Conservation (phyloP, 2,888 invertebrate species). For the Athrips mouffetella region DNA sequence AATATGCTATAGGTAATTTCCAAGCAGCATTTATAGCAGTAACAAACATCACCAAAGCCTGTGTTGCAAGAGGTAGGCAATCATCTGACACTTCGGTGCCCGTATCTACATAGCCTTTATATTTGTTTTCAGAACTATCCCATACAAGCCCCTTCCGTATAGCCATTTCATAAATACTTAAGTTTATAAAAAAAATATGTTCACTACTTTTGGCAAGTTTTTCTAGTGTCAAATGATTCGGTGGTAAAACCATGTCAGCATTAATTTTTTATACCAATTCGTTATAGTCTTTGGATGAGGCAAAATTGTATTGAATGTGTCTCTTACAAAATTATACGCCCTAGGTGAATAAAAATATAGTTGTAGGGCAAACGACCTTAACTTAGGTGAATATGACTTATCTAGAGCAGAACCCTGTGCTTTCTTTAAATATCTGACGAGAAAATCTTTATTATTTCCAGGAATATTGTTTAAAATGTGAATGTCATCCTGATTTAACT, state of each 20-base stretch:
- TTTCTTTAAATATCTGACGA: background rate
- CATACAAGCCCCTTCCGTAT: constrained; percentile 7
- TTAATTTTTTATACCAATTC: constrained; percentile 12
- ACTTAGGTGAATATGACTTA: background rate
- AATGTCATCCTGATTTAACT: background rate
- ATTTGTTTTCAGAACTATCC: constrained; percentile 3
- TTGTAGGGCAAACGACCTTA: background rate
- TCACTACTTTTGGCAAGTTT: background rate
- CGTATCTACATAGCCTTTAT: constrained; percentile 9
- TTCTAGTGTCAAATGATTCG: constrained; percentile 1
- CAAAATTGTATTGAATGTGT: constrained; percentile 8
- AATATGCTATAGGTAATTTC: constrained; percentile 6
- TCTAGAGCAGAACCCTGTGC: background rate
- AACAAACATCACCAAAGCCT: background rate
- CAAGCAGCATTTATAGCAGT: background rate
- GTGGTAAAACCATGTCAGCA: constrained; percentile 9
- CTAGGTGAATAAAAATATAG: constrained; percentile 1
- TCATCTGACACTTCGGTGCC: constrained; percentile 9
- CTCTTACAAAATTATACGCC: background rate
- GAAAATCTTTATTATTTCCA: background rate
- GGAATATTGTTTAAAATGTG: background rate
- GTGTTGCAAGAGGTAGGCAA: background rate
- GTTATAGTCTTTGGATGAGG: constrained; percentile 11
- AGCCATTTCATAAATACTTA: constrained; percentile 10
- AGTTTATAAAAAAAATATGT: constrained; percentile 2